phyloP scores from a whole-genome alignment of 2,888 invertebrate species.

The Leucophenga montana region DNA sequence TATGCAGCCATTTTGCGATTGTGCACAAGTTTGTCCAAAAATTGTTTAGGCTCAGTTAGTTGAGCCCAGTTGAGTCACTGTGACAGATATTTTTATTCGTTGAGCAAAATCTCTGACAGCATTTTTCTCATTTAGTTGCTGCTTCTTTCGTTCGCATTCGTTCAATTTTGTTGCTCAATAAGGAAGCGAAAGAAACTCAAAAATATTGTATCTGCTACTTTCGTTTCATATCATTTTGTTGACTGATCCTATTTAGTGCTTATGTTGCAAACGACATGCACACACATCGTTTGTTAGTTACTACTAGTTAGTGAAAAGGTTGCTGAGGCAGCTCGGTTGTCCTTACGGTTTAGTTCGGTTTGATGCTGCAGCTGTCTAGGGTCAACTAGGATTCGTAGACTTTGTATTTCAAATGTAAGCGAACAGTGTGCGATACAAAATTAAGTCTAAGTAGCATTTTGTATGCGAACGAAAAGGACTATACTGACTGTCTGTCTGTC shows the following conservation, averaged over 20 bases:
- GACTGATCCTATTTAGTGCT: slow-evolving; percentile 19
- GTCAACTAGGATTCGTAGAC: slow-evolving; percentile 54
- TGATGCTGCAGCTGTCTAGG: slow-evolving; percentile 40
- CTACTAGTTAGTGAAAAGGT: slow-evolving; percentile 37
- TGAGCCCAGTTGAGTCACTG: too few relatives aligned
- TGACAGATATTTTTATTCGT: too few relatives aligned
- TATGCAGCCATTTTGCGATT: too few relatives aligned
- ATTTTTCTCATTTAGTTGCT: too few relatives aligned
- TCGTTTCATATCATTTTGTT: too few relatives aligned
- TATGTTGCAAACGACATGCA: slow-evolving; percentile 29
- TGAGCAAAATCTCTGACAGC: too few relatives aligned
- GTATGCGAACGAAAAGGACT: neutral
- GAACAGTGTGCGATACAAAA: slow-evolving; percentile 37
- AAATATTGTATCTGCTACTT: too few relatives aligned
- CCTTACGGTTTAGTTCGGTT: neutral
- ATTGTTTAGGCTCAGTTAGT: too few relatives aligned
- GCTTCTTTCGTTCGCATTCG: too few relatives aligned
- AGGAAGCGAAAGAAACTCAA: too few relatives aligned
- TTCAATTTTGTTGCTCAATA: too few relatives aligned
- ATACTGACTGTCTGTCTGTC: neutral
- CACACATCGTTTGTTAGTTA: slow-evolving; percentile 14
- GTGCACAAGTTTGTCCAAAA: too few relatives aligned
- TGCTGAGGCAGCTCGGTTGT: slow-evolving; percentile 46
- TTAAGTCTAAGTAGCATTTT: slow-evolving; percentile 47
- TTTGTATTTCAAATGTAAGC: slow-evolving; percentile 34